Evolutionary conservation across 2,888 invertebrate genomes (phyloP).

Genomic region (Parascotia fuliginaria): DNA sequence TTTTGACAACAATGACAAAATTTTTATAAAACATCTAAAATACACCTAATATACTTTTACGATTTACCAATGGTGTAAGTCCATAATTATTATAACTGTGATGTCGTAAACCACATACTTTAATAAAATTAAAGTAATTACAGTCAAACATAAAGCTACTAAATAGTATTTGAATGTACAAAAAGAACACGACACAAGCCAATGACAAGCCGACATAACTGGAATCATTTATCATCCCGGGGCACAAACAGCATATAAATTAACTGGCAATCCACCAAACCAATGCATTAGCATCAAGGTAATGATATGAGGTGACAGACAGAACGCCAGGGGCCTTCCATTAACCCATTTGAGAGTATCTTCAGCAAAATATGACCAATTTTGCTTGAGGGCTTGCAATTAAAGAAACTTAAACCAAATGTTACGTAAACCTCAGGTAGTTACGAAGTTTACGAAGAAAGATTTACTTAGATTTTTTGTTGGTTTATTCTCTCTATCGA

Average conservation of each 20-base stretch:
- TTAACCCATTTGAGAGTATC: slow-evolving; percentile 31
- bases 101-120: no score
- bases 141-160: background rate
- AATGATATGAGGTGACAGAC: slow-evolving; percentile 55
- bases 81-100: no score
- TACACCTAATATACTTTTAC: no score
- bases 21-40: no score
- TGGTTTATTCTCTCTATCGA: no score
- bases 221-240: slow-evolving; percentile 54
- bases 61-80: no score
- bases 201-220: slow-evolving; percentile 70
- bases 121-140: no score
- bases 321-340: slow-evolving; percentile 33
- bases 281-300: slow-evolving; percentile 48
- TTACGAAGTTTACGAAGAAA: no score
- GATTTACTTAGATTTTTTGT: no score
- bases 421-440: background rate
- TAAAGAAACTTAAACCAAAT: slow-evolving; percentile 2
- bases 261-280: slow-evolving; percentile 61
- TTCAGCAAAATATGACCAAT: slow-evolving; percentile 3
- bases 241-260: slow-evolving; percentile 66
- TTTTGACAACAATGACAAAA: no score
- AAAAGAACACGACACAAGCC: slow-evolving; percentile 33
- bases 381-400: slow-evolving; percentile 6
- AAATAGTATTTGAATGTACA: background rate